Conservation (phyloP, 1,140 invertebrate genomes). For the Notospermus geniculatus region DNA sequence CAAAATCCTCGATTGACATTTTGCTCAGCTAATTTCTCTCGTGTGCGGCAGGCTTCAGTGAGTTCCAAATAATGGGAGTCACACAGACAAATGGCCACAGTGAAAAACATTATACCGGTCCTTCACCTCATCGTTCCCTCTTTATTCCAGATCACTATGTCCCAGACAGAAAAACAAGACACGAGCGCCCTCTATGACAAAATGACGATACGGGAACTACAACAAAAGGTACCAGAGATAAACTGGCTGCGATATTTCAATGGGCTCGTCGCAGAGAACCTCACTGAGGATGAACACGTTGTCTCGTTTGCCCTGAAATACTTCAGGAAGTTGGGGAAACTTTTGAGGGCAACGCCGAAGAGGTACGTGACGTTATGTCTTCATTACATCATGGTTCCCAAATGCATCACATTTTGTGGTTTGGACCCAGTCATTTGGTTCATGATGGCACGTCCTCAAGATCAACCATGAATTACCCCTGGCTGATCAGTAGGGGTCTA, state of each 20-base stretch:
- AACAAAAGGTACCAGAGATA: constrained; percentile 55
- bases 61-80: no score
- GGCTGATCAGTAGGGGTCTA: no score
- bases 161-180: constrained; percentile 78
- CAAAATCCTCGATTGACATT: no score
- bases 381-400: no score
- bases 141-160: constrained; percentile 73
- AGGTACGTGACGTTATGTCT: constrained; percentile 65
- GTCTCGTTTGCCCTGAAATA: constrained; percentile 79
- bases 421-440: no score
- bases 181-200: constrained; percentile 85
- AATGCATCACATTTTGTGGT: no score
- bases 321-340: constrained; percentile 73
- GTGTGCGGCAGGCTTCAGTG: no score
- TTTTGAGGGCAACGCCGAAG: constrained; percentile 66
- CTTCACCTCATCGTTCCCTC: neutral
- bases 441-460: no score
- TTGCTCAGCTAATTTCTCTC: no score
- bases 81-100: no score
- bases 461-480: no score
- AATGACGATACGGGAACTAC: constrained; percentile 73
- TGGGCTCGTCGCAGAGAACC: constrained; percentile 65
- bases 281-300: constrained; percentile 70
- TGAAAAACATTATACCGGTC: no score
- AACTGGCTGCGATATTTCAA: constrained; percentile 76